Conservation (phyloP, 1,140 invertebrate species). For the Aphaenogaster rudis region DNA sequence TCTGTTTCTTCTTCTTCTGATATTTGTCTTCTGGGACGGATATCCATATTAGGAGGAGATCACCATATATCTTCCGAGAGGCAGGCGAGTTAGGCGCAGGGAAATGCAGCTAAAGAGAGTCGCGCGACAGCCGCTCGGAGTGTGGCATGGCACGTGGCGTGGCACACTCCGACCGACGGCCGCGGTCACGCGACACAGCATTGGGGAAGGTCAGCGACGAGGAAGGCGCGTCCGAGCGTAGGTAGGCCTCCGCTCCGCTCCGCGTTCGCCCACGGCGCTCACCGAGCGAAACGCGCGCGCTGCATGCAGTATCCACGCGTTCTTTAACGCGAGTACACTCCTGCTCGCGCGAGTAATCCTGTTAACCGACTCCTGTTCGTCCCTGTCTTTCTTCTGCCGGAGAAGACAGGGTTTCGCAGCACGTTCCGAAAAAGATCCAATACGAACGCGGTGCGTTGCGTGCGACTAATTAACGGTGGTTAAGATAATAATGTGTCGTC, state of each 20-base stretch:
- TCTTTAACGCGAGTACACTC: conserved; percentile 28
- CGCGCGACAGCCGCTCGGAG: not conserved
- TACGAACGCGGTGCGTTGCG: not conserved
- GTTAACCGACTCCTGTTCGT: not conserved
- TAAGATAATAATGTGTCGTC: conserved; percentile 7
- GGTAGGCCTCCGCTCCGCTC: conserved; percentile 50
- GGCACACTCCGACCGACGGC: conserved; percentile 35
- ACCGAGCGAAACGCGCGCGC: conserved; percentile 23
- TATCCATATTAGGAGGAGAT: not conserved
- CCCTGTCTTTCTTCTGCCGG: no score
- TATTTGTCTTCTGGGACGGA: not conserved
- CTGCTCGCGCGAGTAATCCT: conserved; percentile 37
- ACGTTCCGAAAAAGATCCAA: not conserved
- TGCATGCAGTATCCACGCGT: conserved; percentile 30
- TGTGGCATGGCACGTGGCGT: conserved; percentile 47
- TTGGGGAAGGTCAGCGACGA: conserved; percentile 67
- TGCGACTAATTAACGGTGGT: not conserved
- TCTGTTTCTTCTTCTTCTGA: not conserved
- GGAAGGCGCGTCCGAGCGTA: conserved; percentile 50
- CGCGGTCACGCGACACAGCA: conserved; percentile 40
- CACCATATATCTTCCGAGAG: not conserved
- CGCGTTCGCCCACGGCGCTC: conserved; percentile 59
- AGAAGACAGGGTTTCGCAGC: not conserved
- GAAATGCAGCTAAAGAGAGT: not conserved
- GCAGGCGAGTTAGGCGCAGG: not conserved